Percentiles rank a stretch among this genome's conserved stretches.
These are phyloP conservation scores for Poeciliopsis paucimaculata DNA, from an alignment of 2,797 vertebrate species.

Conservation along the genomic window DNA sequence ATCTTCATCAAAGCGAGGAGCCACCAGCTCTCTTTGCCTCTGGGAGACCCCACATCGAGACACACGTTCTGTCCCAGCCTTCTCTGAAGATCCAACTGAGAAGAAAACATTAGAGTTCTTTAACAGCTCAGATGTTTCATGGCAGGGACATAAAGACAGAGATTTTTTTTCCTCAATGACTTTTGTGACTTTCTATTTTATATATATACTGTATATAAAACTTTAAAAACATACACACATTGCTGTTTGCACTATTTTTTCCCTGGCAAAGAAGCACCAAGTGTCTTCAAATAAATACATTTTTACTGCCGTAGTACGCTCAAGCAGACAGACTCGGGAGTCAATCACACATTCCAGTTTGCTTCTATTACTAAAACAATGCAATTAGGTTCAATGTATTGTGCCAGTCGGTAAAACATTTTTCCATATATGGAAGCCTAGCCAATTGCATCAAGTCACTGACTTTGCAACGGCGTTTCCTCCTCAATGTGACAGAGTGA, in stretches of 20 bases:
- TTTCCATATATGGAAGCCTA: neutral
- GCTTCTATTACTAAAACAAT: neutral
- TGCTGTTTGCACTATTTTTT: no score
- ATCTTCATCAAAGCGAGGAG: conserved; percentile 64
- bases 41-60: conserved; percentile 36
- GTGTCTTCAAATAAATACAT: no score
- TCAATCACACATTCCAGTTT: neutral
- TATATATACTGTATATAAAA: neutral
- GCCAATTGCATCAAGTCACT: neutral
- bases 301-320: no score
- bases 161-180: neutral
- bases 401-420: neutral
- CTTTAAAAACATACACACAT: no score
- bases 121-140: conserved; percentile 1
- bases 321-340: neutral
- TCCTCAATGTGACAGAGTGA: neutral
- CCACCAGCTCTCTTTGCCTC: conserved; percentile 30
- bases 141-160: conserved; percentile 8
- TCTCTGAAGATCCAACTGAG: conserved; percentile 53
- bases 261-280: no score
- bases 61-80: conserved; percentile 28
- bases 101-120: neutral
- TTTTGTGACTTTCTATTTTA: neutral
- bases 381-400: neutral
- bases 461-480: neutral